Percentiles rank a stretch among this genome's conserved stretches.
These are phyloP conservation scores for Epirrhoe alternata DNA, from an alignment of 2,888 invertebrate genomes.

Conservation along the genomic window DNA sequence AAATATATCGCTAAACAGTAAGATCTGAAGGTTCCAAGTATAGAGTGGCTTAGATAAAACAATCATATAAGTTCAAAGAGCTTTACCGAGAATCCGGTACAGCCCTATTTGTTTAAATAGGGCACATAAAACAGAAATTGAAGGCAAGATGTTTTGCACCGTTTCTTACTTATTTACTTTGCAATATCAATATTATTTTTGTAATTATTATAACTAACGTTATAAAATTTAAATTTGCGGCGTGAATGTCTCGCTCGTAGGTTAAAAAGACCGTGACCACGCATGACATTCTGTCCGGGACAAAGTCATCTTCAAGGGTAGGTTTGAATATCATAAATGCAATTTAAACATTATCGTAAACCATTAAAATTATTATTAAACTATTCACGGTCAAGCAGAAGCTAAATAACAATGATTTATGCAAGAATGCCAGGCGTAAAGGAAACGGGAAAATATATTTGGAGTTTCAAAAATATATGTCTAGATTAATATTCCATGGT, in stretches of 20 bases:
- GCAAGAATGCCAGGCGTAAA: constrained; percentile 1
- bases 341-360: background rate
- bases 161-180: background rate
- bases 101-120: constrained; percentile 28
- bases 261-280: constrained; percentile 50
- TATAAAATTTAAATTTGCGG: constrained; percentile 15
- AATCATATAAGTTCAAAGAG: constrained; percentile 37
- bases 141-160: background rate
- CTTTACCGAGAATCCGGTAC: constrained; percentile 36
- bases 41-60: background rate
- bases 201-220: constrained; percentile 3
- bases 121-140: background rate
- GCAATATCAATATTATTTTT: background rate
- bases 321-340: constrained; percentile 28
- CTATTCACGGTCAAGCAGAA: constrained; percentile 4
- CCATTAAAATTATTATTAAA: background rate
- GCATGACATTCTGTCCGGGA: constrained; percentile 65
- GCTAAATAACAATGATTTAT: constrained; percentile 9
- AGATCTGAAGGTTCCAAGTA: too few relatives aligned
- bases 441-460: background rate
- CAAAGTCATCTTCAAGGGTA: constrained; percentile 51
- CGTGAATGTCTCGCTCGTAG: constrained; percentile 40
- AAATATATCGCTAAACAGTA: too few relatives aligned
- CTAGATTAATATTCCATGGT: constrained; percentile 9
- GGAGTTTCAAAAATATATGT: constrained; percentile 18